These are phyloP conservation scores for Sebastes vulpes DNA, from an alignment of 2,797 vertebrate genomes.

Conservation along the genomic window DNA sequence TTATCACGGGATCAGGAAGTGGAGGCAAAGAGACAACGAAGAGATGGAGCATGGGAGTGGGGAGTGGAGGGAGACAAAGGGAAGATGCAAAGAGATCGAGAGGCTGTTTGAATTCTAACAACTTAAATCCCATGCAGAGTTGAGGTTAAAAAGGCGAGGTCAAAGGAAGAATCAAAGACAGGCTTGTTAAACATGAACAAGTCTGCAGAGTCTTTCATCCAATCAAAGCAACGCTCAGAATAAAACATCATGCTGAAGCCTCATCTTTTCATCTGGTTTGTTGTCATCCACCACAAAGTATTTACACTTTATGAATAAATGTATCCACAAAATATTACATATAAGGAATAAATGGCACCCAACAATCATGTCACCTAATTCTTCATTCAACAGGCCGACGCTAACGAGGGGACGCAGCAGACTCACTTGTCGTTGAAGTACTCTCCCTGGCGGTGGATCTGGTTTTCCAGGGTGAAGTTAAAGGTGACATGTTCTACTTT, in stretches of 20 bases:
- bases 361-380: not conserved
- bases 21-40: not conserved
- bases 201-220: not conserved
- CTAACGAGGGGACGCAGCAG: not conserved
- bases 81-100: not conserved
- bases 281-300: not conserved
- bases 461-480: conserved; percentile 98
- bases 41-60: not conserved
- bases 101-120: not conserved
- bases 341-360: not conserved
- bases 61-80: not conserved
- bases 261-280: not conserved
- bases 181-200: not conserved
- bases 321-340: not conserved
- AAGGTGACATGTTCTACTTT: conserved; percentile 95
- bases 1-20: not conserved
- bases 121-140: not conserved
- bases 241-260: not conserved
- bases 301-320: not conserved
- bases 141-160: conserved; percentile 2
- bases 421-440: conserved; percentile 98
- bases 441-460: conserved; percentile 93
- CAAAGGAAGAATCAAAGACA: conserved; percentile 5
- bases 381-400: not conserved
- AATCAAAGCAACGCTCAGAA: conserved; percentile 13